These are phyloP conservation scores for Chelon labrosus DNA, from an alignment of 2,797 vertebrate species.

Conservation along the genomic window DNA sequence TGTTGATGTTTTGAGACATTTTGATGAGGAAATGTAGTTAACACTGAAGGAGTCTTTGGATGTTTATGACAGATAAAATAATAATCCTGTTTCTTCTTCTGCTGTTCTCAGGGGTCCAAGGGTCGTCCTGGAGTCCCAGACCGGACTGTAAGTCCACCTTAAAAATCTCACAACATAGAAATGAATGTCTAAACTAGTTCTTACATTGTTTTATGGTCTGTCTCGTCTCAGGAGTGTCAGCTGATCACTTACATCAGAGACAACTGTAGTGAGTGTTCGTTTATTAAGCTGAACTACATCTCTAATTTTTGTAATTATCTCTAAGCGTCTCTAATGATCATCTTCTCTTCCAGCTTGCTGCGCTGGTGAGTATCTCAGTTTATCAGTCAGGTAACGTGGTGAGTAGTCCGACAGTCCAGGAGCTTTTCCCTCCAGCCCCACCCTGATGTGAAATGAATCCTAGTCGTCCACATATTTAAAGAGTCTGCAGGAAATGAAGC, in stretches of 20 bases:
- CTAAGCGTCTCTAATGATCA: not conserved
- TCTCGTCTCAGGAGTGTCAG: slow-evolving; percentile 86
- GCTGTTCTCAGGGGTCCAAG: slow-evolving; percentile 81
- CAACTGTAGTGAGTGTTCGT: slow-evolving; percentile 87
- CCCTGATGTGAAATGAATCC: too few species aligned
- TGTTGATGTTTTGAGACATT: too few species aligned
- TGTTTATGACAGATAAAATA: too few species aligned
- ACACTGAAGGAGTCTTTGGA: too few species aligned
- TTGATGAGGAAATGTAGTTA: too few species aligned
- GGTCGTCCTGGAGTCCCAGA: slow-evolving; percentile 76
- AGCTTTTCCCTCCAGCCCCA: too few species aligned
- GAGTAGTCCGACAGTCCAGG: too few species aligned
- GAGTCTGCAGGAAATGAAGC: too few species aligned
- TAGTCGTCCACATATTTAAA: too few species aligned
- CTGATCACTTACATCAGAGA: slow-evolving; percentile 86
- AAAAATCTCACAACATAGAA: not conserved
- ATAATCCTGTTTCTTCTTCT: not conserved
- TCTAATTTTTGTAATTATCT: not conserved
- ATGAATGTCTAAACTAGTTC: not conserved
- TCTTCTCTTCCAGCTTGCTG: slow-evolving; percentile 82
- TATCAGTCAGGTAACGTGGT: not conserved
- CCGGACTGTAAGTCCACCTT: slow-evolving; percentile 82
- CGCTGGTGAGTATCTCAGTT: slow-evolving; percentile 76
- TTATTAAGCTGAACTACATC: not conserved
- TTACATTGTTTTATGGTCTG: slow-evolving; percentile 18